Evolutionary conservation across 2,888 invertebrate species (phyloP), one percentile per base, ranked within the genome.

Genomic region (Acanthococcus lagerstroemiae): DNA sequence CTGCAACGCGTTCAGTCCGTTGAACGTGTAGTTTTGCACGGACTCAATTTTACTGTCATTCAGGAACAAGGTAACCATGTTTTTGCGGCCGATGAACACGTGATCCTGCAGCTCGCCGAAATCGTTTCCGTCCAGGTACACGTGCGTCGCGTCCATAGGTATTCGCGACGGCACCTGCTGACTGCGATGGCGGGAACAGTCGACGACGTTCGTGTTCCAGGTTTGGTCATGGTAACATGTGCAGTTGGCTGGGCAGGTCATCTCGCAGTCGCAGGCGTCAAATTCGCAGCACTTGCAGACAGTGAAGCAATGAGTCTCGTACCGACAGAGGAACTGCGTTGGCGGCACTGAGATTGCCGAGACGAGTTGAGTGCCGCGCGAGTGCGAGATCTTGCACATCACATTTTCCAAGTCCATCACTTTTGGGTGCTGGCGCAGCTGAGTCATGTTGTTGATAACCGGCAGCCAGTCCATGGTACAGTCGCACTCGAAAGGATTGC

Each of bases 391-490:
- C 75, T 87, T 84, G 78, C 94, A 95, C 81, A 89, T 84, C 67
- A 93, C 88, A 73, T 89, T 89, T 74, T 87, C 88, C 72, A 92
- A 79, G 76, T 94, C 94, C 84, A 91, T 89, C 72, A 94, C 86
- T 68, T 85, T 83, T 61, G 94, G 91, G 75, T 92, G 88, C 75
- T 90, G 90, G 60, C 89, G 81, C 15, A 74, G 69, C 72, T 86
- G 83, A 69, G 88, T 88, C 82, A 89, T 84, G 77, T 88, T 89
- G 77, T 92, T 92, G 77, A 92, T 87, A 66, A 88, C 83, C 71
- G 91, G 91, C 73, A 94, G 79, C 95, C 95, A 95, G 76, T 93
- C 93, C 91, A 95, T 91, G 69, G 88, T 86, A 79, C 95, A 95
- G 75, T 94, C 92, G 78, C 95, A 95, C 73, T 89, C 86, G 78